Evolutionary conservation across 2,888 invertebrate species (phyloP), one percentile per base, ranked within the genome.

Genomic region (Calephelis perditalis): DNA sequence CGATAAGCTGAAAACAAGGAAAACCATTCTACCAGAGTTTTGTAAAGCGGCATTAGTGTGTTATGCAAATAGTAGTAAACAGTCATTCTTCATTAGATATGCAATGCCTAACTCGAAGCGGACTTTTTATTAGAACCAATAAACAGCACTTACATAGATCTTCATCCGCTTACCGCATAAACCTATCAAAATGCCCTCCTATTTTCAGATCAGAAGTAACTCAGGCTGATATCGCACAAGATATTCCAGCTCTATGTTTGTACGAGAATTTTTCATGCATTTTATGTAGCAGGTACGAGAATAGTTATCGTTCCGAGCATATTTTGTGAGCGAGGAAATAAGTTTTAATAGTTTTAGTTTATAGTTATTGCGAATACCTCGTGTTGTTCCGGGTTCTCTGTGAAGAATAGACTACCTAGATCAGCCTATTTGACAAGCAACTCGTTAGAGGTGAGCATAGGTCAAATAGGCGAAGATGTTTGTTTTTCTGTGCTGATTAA

Each of bases 101-200:
- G 59, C 45, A 59, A 37, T 35, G 37, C 52, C 2, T 11, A 35
- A 26, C n/a, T 7, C 36, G 37, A 55, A 59, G 52, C 54, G 60
- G 62, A 58, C 47, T 65, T 64, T 68, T 67, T 68, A 67, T 68
- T 65, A 64, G 56, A 59, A 57, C 61, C 67, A 62, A 67, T 68
- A 64, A 68, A 68, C 62, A 65, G 60, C 56, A 63, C 62, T 65
- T 62, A 54, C 35, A 35, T 54, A 54, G 6, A 40, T 40, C 40
- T 54, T 35, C 52, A 54, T 54, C 36, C 52, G 11, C 35, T 36
- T 36, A 54, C 35, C 52, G 11, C 52, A 36, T 54, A 54, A 59
- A 59, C 59, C 64, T 67, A 68, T 68, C 65, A 62, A 65, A 66
- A 63, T 60, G 62, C 59, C 60, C 56, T 65, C 63, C 62, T 63